Evolutionary conservation across 2,113 vertebrate species (phyloP), one percentile per base, ranked within the genome.

Genomic region (Seriola rivoliana): DNA sequence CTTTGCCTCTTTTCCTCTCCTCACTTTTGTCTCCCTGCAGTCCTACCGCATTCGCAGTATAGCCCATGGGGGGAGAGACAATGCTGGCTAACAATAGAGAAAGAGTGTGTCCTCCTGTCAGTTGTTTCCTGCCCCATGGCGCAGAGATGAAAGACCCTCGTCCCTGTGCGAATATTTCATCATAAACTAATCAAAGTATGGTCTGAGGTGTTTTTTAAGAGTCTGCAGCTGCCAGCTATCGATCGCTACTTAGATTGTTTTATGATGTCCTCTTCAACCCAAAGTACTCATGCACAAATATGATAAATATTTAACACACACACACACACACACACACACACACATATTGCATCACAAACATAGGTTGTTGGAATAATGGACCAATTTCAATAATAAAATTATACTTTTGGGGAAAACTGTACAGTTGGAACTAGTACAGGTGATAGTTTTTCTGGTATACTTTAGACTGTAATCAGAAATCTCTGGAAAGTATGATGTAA

Each of bases 41-140:
- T 75, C 54, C 34, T 58, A n/a, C 70, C 16, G 29, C 67, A 68
- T 80, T 72, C 13, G 10, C 62, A 46, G 38, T 62, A 17, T 62
- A 17, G 14, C 72, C 25, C 23, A 0, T 0, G 6, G 23, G 4
- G 23, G 50, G 54, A 72, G 50, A 71, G 21, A 42, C 71, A 46
- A 7, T 64, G 50, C 48, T 59, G 59, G 66, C 69, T 69, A 67
- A 78, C 65, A 77, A 65, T 46, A 75, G 16, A 79, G 12, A 73
- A 36, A 14, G 32, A 60, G 19, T 13, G 14, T 38, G 50, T 78
- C 72, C 67, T 79, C 48, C 12, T 72, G 64, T 75, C 76, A 76
- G 75, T 64, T 72, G 32, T 52, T 10, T 10, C 21, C 65, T 52
- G 38, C 21, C 57, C 40, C 4, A 3, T 55, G 9, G 9, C 19